These are phyloP conservation scores for Miltochrista miniata DNA, from an alignment of 2,888 invertebrate species.

Conservation along the genomic window DNA sequence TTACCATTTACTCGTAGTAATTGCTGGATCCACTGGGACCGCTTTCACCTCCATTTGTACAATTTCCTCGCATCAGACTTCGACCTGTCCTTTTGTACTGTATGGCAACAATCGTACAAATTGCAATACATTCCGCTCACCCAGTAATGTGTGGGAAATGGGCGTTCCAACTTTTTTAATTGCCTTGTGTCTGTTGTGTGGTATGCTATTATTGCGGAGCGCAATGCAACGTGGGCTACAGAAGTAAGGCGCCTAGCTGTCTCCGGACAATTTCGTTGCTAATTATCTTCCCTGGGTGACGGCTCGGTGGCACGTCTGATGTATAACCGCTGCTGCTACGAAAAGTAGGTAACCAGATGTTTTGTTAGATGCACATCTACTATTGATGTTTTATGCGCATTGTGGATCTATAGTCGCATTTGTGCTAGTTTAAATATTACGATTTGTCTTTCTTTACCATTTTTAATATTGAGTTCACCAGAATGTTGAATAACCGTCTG, in stretches of 20 bases:
- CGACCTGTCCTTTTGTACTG: slow-evolving; percentile 44
- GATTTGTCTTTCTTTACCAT: too few relatives aligned
- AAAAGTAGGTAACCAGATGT: slow-evolving; percentile 65
- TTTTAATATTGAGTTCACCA: too few relatives aligned
- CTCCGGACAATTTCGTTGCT: slow-evolving; percentile 75
- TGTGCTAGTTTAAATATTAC: slow-evolving; percentile 36
- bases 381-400: slow-evolving; percentile 53
- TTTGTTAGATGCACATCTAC: slow-evolving; percentile 46
- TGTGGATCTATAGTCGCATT: slow-evolving; percentile 51
- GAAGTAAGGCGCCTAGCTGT: slow-evolving; percentile 80
- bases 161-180: slow-evolving; percentile 71
- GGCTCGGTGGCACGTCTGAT: slow-evolving; percentile 65
- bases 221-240: slow-evolving; percentile 65
- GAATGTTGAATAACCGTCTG: too few relatives aligned
- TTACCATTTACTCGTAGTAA: slow-evolving; percentile 56
- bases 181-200: slow-evolving; percentile 58
- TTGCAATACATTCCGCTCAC: slow-evolving; percentile 56
- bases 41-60: slow-evolving; percentile 67
- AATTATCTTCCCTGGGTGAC: slow-evolving; percentile 69
- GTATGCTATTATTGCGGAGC: slow-evolving; percentile 72
- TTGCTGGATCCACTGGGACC: slow-evolving; percentile 49
- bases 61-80: slow-evolving; percentile 53
- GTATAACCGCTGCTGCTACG: slow-evolving; percentile 56
- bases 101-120: slow-evolving; percentile 31
- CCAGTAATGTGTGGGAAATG: slow-evolving; percentile 73